Evolutionary conservation across 2,797 vertebrate genomes (phyloP), one percentile per base, ranked within the genome.

Genomic region (Enteromius unitaeniatus): DNA sequence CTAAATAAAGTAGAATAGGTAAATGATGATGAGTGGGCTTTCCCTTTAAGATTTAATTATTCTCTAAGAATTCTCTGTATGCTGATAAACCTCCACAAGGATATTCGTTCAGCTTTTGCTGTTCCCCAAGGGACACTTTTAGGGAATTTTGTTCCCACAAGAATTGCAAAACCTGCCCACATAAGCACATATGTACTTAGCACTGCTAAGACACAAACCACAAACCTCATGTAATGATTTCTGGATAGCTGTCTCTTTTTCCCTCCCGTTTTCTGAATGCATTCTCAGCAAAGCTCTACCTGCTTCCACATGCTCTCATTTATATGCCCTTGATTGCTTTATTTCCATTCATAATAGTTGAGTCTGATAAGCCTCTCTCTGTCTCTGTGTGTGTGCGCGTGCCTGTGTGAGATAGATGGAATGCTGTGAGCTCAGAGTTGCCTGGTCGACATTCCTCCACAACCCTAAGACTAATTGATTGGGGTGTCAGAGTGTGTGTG

Each of bases 381-480:
- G 23, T 64, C 42, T 45, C 0, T 55, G 2, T 74, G 40, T 42
- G 64, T 76, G 81, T 21, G 26, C 13, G 37, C 62, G 72, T 82
- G 82, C 58, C 83, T 65, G 79, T 5, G 70, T 73, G 84, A 81
- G 78, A 75, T 85, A 81, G 78, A 81, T 68, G 60, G 84, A 67
- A 86, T 37, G 84, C 76, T 72, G 75, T 83, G 70, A 82, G 74
- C 74, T 81, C 47, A 83, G 87, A 87, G 86, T 87, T 77, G 87
- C 69, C 88, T 89, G 85, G 90, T 90, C 92, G 90, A 93, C 92
- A 93, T 91, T 91, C 87, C 88, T 87, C 80, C 89, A 91, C 87
- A 91, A 90, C 90, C 86, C 86, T 86, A 86, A 89, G 79, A 90
- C 90, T 93, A 93, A 94, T 92, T 94, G 92, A 93, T 93, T 93